phyloP scores from a whole-genome alignment of 1,140 invertebrate species.

The Stegodyphus mimosarum region DNA sequence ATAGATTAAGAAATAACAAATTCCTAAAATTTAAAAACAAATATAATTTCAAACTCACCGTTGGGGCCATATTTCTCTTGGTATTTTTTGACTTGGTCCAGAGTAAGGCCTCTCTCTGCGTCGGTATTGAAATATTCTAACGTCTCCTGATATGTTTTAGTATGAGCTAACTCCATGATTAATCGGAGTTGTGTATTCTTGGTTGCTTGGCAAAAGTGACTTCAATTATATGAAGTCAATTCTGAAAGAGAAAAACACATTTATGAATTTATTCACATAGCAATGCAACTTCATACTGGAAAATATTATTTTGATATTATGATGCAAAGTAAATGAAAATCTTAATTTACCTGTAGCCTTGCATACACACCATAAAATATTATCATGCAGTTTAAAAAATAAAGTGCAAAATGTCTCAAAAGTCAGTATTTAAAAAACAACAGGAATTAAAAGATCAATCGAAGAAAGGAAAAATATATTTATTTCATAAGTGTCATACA shows the following conservation, averaged over 20 bases:
- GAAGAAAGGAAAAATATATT: too few relatives aligned
- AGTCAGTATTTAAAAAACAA: too few relatives aligned
- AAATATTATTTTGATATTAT: neutral
- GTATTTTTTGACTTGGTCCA: constrained; percentile 93
- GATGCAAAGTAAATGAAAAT: too few relatives aligned
- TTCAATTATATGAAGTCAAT: constrained; percentile 52
- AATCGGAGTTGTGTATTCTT: constrained; percentile 1
- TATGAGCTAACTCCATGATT: constrained; percentile 96
- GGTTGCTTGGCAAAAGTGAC: constrained; percentile 33
- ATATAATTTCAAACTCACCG: constrained; percentile 78
- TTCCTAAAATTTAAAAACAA: neutral
- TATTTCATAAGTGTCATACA: too few relatives aligned
- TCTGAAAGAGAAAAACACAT: constrained; percentile 35
- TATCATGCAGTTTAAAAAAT: too few relatives aligned
- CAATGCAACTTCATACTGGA: neutral
- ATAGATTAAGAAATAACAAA: neutral
- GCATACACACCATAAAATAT: too few relatives aligned
- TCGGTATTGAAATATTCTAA: constrained; percentile 91
- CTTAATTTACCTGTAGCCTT: too few relatives aligned
- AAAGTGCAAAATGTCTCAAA: too few relatives aligned
- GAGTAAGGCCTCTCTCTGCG: constrained; percentile 86
- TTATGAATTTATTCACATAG: neutral
- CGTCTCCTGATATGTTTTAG: constrained; percentile 86
- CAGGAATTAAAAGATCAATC: too few relatives aligned
- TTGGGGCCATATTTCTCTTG: constrained; percentile 99